Evolutionary conservation across 2,797 vertebrate species (phyloP).

Genomic region (Orestias chungarensis): DNA sequence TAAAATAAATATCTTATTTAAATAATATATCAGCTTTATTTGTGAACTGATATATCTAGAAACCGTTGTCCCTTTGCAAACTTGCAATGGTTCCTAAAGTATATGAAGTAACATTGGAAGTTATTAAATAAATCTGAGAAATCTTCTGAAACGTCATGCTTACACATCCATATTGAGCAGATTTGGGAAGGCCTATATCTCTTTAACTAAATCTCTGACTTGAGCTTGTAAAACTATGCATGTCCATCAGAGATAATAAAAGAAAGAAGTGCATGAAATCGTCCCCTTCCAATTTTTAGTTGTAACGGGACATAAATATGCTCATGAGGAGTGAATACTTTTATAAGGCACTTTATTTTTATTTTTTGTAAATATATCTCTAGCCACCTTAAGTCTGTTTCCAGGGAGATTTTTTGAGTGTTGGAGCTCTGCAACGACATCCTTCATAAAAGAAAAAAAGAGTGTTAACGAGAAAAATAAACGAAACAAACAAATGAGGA

Average conservation of each 20-base stretch:
- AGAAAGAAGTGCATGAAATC: too few relatives aligned
- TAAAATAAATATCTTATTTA: neutral
- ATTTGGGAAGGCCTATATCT: neutral
- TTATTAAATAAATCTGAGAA: neutral
- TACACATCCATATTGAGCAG: neutral
- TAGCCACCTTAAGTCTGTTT: conserved; percentile 1
- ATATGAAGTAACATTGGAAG: neutral
- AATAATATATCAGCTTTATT: neutral
- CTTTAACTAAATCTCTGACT: neutral
- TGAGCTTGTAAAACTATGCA: neutral
- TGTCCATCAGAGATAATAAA: neutral
- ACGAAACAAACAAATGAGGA: conserved; percentile 10
- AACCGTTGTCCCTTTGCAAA: neutral
- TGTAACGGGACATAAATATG: neutral
- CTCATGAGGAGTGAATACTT: neutral
- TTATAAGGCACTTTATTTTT: neutral
- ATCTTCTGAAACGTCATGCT: neutral
- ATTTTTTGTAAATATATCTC: neutral
- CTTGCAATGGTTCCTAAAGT: neutral
- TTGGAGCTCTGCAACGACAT: conserved; percentile 11
- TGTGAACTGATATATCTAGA: neutral
- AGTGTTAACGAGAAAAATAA: conserved; percentile 18
- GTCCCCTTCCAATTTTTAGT: neutral
- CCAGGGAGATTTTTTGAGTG: neutral
- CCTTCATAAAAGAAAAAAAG: conserved; percentile 29